Conservation (phyloP, 2,797 vertebrate genomes). For the Cyclopterus lumpus region DNA sequence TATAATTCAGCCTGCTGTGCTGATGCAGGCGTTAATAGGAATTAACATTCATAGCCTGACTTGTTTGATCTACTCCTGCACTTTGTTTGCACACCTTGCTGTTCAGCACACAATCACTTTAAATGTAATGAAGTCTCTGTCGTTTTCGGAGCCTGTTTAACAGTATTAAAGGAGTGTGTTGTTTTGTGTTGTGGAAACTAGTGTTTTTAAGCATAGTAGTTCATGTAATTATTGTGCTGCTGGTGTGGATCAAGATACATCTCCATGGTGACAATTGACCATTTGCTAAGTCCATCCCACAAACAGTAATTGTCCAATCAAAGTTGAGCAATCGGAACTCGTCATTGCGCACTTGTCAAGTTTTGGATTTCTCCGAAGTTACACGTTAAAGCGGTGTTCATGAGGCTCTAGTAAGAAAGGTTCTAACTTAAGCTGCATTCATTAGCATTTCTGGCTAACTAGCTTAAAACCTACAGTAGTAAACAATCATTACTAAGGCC, state of each 20-base stretch:
- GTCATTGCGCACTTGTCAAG: not conserved
- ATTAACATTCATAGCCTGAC: conserved; percentile 59
- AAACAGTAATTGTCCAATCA: not conserved
- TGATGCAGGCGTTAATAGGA: conserved; percentile 53
- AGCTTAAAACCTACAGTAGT: not conserved
- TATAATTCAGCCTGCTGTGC: conserved; percentile 37
- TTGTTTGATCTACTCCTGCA: conserved; percentile 51
- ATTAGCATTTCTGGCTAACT: not conserved
- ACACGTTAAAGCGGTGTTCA: not conserved
- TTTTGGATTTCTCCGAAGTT: not conserved
- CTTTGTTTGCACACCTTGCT: conserved; percentile 57
- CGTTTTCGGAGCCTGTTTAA: conserved; percentile 25
- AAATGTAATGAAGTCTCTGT: conserved; percentile 49
- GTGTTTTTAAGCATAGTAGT: not conserved
- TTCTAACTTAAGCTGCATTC: no score
- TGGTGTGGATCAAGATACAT: not conserved
- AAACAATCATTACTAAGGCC: no score
- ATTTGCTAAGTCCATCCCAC: not conserved
- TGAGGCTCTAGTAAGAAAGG: not conserved
- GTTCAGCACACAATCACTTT: conserved; percentile 45
- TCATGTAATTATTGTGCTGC: not conserved
- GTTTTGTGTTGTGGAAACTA: not conserved
- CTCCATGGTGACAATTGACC: not conserved
- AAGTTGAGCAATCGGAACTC: not conserved
- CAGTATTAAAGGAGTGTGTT: conserved; percentile 18